Percentiles rank a stretch among this genome's conserved stretches.
Conservation (phyloP, 2,113 vertebrate species). For the Girardinichthys multiradiatus region DNA sequence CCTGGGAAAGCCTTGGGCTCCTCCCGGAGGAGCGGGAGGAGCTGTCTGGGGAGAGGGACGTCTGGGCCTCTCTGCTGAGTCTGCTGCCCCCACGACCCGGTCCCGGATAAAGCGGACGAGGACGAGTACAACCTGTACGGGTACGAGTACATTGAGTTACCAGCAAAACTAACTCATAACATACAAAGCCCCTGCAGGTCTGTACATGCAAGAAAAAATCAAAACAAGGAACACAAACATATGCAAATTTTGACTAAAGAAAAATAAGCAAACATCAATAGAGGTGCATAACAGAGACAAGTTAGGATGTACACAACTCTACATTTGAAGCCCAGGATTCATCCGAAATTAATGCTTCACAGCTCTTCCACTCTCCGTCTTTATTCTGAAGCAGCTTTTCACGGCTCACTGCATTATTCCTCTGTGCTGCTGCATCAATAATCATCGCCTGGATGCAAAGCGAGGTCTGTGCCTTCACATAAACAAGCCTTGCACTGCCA, state of each 20-base stretch:
- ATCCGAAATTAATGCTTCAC: neutral
- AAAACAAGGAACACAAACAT: neutral
- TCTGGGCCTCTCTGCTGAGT: too few species aligned
- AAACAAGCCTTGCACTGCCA: constrained; percentile 67
- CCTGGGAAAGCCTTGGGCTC: too few species aligned
- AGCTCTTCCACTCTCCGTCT: neutral
- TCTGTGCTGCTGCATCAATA: constrained; percentile 19
- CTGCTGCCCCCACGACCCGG: too few species aligned
- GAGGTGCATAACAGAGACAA: constrained; percentile 16
- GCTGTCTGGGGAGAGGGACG: too few species aligned
- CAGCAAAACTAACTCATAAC: too few species aligned
- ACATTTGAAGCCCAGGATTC: neutral
- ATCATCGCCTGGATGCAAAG: constrained; percentile 53
- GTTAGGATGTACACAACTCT: constrained; percentile 5
- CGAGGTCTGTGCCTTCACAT: constrained; percentile 53
- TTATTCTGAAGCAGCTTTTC: constrained; percentile 6
- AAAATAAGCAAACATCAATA: constrained; percentile 12
- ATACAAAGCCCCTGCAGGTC: too few species aligned
- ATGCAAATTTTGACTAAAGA: neutral
- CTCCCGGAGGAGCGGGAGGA: too few species aligned
- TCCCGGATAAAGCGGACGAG: too few species aligned
- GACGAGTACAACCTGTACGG: too few species aligned
- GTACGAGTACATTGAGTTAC: too few species aligned
- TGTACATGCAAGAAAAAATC: neutral
- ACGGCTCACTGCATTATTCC: constrained; percentile 35